These are phyloP conservation scores for Perithous albicinctus DNA, from an alignment of 2,888 invertebrate species.

Conservation along the genomic window DNA sequence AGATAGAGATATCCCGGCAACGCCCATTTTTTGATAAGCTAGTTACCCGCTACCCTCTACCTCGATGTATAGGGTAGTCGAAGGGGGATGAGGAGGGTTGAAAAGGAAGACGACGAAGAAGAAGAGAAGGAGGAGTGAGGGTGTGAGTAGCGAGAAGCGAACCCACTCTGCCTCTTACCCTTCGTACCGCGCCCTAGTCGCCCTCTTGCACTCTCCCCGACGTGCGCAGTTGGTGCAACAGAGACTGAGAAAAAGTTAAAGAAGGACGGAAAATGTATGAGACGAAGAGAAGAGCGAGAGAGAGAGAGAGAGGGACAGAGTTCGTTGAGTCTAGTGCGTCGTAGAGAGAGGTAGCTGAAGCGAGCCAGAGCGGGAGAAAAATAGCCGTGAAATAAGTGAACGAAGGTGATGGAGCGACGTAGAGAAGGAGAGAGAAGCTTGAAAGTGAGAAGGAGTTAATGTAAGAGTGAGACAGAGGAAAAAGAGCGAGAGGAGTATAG, in stretches of 20 bases:
- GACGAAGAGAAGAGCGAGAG: constrained; percentile 36
- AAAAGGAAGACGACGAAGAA: constrained; percentile 64
- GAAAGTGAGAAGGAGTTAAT: constrained; percentile 50
- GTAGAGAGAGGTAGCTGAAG: neutral
- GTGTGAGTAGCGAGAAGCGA: constrained; percentile 60
- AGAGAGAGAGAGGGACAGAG: constrained; percentile 51
- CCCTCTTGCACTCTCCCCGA: constrained; percentile 63
- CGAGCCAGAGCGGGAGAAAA: constrained; percentile 62
- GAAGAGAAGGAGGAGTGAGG: constrained; percentile 67
- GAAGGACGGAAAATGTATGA: constrained; percentile 16
- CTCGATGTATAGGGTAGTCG: constrained; percentile 71
- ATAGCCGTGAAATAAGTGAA: constrained; percentile 61
- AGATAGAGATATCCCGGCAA: constrained; percentile 82
- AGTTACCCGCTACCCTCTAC: constrained; percentile 83
- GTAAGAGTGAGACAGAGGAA: constrained; percentile 48
- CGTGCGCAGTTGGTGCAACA: constrained; percentile 67
- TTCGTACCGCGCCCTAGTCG: constrained; percentile 60
- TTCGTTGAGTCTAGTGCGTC: neutral
- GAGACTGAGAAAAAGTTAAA: constrained; percentile 52
- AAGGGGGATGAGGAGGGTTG: constrained; percentile 51
- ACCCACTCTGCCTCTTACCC: constrained; percentile 46
- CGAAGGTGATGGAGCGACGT: constrained; percentile 60
- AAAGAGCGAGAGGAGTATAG: constrained; percentile 49
- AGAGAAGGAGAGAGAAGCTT: constrained; percentile 34
- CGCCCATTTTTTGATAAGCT: constrained; percentile 85